Conservation (phyloP, 2,888 invertebrate genomes). For the Chalcis sispes region DNA sequence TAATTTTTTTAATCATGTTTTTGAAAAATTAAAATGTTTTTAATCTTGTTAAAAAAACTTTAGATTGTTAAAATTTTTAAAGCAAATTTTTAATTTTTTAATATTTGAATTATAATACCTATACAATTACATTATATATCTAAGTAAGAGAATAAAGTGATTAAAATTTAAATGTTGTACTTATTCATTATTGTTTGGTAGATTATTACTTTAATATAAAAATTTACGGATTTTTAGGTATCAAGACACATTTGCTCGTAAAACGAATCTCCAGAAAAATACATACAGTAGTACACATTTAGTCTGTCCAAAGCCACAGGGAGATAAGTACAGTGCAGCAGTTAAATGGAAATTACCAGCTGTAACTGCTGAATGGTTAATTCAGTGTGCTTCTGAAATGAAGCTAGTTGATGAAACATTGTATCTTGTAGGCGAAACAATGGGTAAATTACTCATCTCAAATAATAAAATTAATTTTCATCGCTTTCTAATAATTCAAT, state of each 20-base stretch:
- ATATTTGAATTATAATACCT: constrained; percentile 3
- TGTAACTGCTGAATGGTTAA: constrained; percentile 86
- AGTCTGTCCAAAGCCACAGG: constrained; percentile 83
- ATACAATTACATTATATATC: neutral
- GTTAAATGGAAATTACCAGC: constrained; percentile 91
- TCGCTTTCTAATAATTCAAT: constrained; percentile 17
- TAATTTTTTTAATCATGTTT: constrained; percentile 54
- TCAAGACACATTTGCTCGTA: constrained; percentile 83
- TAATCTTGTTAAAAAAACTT: too few species aligned
- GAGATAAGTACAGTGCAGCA: constrained; percentile 90
- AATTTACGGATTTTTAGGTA: constrained; percentile 69
- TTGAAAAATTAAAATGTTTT: constrained; percentile 13
- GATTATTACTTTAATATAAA: too few species aligned
- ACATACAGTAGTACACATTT: constrained; percentile 87
- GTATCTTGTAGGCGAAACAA: constrained; percentile 80
- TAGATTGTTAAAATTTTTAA: neutral
- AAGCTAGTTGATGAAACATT: constrained; percentile 78
- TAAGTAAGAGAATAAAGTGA: neutral
- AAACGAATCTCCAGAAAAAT: constrained; percentile 75
- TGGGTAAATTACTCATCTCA: constrained; percentile 65
- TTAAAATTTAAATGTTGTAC: neutral
- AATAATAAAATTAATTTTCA: neutral
- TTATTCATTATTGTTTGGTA: neutral
- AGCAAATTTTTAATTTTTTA: neutral
- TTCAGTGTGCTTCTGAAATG: constrained; percentile 82